Base-by-base conservation (phyloP, 2,888 invertebrate genomes). In the Tetheella fluctuosa region DNA sequence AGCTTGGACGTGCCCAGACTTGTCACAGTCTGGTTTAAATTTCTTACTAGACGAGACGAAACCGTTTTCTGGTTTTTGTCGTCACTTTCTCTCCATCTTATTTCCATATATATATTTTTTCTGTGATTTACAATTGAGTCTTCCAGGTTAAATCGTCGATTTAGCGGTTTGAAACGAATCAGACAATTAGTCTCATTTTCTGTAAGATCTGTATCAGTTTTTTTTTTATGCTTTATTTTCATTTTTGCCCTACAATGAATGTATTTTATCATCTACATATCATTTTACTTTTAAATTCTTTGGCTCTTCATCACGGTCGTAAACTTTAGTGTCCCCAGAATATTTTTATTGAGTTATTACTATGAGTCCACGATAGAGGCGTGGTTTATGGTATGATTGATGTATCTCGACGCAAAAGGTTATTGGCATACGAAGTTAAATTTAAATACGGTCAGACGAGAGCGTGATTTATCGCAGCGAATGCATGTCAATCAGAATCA, bases 401-500 rank as follows among this genome's bases (percentile, higher is more conserved):
- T 55, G 55, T 34, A 10, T 34, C 34, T 34, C 34, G 34, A 55
- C 34, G 17, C 34, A 34, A 55, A 55, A 55, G 55, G 55, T 55
- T 55, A 55, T 55, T 55, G 34, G 55, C 55, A 37, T 54, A 17
- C 23, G 34, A 37, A 55, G 34, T 55, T 55, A 55, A 34, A 55
- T 23, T 55, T 34, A 55, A 37, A 20, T 23, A 55, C 55, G 20
- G 48, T 48, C 34, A 20, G 34, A 23, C 23, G 17, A 23, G 17
- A 34, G 17, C 12, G 52, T 63, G 59, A 42, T 66, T 59, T 59
- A 63, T 71, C 23, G 59, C 54, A 61, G 57, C 48, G 63, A 62
- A 64, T 58, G 57, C 48, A 60, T 64, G 68, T 69, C 78, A 67
- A 79, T 80, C 72, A 74, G 58, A 64, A 64, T 65, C 69, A 68